Evolutionary conservation across 1,140 invertebrate species (phyloP).

Genomic region (Choristoneura fumiferana): DNA sequence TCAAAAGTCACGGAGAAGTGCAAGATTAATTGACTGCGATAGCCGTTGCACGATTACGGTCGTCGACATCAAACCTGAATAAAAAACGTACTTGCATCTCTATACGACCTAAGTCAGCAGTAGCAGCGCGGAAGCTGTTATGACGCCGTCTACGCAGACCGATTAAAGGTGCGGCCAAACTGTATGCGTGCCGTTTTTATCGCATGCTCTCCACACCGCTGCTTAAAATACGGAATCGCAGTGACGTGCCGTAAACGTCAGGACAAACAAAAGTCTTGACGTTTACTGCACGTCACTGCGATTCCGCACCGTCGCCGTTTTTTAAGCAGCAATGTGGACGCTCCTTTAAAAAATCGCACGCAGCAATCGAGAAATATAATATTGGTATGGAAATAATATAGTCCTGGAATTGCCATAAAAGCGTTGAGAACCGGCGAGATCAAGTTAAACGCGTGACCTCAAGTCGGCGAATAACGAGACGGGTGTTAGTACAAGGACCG

Average conservation of each 20-base stretch:
- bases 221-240: no score
- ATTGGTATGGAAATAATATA: constrained; percentile 42
- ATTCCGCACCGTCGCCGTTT: no score
- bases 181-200: no score
- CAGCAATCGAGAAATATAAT: constrained; percentile 29
- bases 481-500: constrained; percentile 44
- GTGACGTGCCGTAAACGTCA: no score
- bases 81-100: no score
- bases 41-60: constrained; percentile 53
- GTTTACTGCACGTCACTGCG: no score
- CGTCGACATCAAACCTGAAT: constrained; percentile 31
- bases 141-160: constrained; percentile 12
- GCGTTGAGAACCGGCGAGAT: constrained; percentile 55
- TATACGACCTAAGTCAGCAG: no score
- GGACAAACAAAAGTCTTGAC: no score
- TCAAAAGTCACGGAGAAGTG: constrained; percentile 59
- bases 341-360: constrained; percentile 5
- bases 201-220: no score
- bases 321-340: no score
- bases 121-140: constrained; percentile 2
- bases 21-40: constrained; percentile 69
- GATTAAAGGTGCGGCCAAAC: no score
- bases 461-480: constrained; percentile 50
- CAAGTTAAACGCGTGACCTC: constrained; percentile 58
- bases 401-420: constrained; percentile 48